These are phyloP conservation scores for Linyphia triangularis DNA, from an alignment of 2,888 invertebrate genomes.

Conservation along the genomic window DNA sequence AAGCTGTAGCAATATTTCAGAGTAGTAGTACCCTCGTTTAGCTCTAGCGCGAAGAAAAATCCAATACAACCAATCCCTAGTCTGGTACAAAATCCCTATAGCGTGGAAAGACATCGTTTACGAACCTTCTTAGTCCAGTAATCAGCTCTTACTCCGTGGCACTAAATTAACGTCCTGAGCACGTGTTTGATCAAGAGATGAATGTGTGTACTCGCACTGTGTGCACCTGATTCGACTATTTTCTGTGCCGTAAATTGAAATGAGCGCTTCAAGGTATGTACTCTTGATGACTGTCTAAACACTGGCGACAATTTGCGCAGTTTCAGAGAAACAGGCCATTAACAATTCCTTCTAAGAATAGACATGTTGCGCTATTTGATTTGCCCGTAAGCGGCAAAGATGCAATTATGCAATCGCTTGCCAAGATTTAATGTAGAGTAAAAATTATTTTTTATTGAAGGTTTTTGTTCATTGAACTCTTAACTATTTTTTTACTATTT, in stretches of 20 bases:
- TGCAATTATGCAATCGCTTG: no score
- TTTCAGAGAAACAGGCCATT: background rate
- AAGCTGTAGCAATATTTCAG: no score
- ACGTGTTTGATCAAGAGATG: background rate
- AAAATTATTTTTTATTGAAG: no score
- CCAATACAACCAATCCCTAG: no score
- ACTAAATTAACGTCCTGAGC: background rate
- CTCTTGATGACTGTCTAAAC: background rate
- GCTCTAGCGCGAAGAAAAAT: no score
- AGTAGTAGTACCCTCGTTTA: no score
- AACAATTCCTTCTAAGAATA: background rate
- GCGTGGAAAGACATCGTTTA: no score
- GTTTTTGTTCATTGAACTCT: no score
- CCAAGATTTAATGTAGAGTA: no score
- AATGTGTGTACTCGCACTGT: background rate
- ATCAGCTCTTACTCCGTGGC: slow-evolving; percentile 3
- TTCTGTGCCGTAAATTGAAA: background rate
- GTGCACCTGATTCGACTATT: background rate
- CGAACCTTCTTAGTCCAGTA: background rate
- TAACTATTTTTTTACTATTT: no score
- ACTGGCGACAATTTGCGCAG: background rate
- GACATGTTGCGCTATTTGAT: background rate
- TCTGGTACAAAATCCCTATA: no score
- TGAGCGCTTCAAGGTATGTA: background rate
- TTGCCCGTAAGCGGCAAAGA: no score